Percentiles rank a stretch among this genome's conserved stretches.
Conservation (phyloP, 2,797 vertebrate genomes). For the Pogonophryne albipinna region DNA sequence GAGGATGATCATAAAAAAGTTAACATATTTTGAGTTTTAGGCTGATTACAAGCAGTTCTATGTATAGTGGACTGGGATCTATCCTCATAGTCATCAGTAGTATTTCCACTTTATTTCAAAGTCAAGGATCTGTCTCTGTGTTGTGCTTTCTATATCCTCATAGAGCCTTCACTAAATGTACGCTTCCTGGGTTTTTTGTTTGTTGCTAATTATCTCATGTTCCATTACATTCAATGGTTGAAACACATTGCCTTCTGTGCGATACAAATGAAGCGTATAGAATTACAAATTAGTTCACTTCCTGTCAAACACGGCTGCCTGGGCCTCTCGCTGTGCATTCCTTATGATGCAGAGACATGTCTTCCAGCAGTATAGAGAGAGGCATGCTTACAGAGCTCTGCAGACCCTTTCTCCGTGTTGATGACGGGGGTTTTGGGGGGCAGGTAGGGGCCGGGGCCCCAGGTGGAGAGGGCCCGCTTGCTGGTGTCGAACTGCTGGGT, state of each 20-base stretch:
- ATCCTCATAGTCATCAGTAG: too few relatives aligned
- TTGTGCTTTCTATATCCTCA: slow-evolving; percentile 12
- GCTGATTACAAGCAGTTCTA: too few relatives aligned
- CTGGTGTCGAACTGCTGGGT: slow-evolving; percentile 99
- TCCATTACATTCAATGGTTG: slow-evolving; percentile 49
- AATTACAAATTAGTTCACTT: slow-evolving; percentile 55
- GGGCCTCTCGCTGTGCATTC: slow-evolving; percentile 17
- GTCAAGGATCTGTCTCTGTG: not conserved
- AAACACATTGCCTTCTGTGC: slow-evolving; percentile 21
- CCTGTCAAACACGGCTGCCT: slow-evolving; percentile 26
- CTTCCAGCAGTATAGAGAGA: slow-evolving; percentile 8
- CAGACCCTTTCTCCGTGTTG: slow-evolving; percentile 90
- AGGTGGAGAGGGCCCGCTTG: slow-evolving; percentile 97
- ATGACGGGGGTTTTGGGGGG: slow-evolving; percentile 92
- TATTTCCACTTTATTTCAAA: too few relatives aligned
- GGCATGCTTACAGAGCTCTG: slow-evolving; percentile 90
- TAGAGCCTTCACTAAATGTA: not conserved
- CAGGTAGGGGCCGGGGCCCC: slow-evolving; percentile 96
- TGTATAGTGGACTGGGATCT: too few relatives aligned
- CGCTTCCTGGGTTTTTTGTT: slow-evolving; percentile 23
- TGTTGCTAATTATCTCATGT: slow-evolving; percentile 30
- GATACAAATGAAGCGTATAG: slow-evolving; percentile 51
- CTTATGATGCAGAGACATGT: slow-evolving; percentile 31
- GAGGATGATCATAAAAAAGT: too few relatives aligned
- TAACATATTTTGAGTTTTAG: too few relatives aligned